Evolutionary conservation across 2,113 vertebrate genomes (phyloP), one percentile per base, ranked within the genome.

Genomic region (Tauraco erythrolophus): DNA sequence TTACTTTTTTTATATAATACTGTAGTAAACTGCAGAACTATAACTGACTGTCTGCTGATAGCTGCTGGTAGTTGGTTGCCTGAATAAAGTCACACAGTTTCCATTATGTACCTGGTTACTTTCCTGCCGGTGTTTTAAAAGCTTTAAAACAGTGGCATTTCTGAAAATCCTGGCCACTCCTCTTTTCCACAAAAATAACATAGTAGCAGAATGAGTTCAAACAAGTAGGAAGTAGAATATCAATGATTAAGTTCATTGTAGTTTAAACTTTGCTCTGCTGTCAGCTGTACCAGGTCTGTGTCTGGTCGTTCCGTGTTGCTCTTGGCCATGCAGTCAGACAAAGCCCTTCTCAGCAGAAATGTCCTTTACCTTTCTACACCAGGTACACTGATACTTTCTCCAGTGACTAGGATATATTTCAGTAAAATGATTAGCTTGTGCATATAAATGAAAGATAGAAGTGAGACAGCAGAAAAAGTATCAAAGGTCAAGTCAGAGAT

Each of bases 51-150:
- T 25, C 1, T 14, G 9, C 13, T 14, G 27, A 23, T 11, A 79
- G 41, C 60, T 75, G 24, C 10, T 56, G 10, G n/a, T 7, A 27
- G 60, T 6, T 50, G 51, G 19, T 64, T 51, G 48, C 51, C 53
- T 46, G 21, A 48, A 7, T 37, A 10, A 48, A 48, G 62, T 45
- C 61, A 14, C 30, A 5, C 18, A 2, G 12, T 48, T 43, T n/a
- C 50, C 6, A 0, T 65, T 39, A 24, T 0, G 0, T 14, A 2
- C 4, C 0, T 1, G 25, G 15, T 27, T 66, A 7, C 51, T 48
- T 51, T 6, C 2, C 3, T 41, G 35, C 31, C 35, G 30, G 0
- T 11, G 11, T 9, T 80, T 74, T 56, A 39, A 70, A 85, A 72
- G 64, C 39, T 48, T 45, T n/a, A 13, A 61, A 77, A 19, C 1